Percentiles rank a stretch among this genome's conserved stretches.
These are phyloP conservation scores for Caerostris extrusa DNA, from an alignment of 1,140 invertebrate species.

Conservation along the genomic window DNA sequence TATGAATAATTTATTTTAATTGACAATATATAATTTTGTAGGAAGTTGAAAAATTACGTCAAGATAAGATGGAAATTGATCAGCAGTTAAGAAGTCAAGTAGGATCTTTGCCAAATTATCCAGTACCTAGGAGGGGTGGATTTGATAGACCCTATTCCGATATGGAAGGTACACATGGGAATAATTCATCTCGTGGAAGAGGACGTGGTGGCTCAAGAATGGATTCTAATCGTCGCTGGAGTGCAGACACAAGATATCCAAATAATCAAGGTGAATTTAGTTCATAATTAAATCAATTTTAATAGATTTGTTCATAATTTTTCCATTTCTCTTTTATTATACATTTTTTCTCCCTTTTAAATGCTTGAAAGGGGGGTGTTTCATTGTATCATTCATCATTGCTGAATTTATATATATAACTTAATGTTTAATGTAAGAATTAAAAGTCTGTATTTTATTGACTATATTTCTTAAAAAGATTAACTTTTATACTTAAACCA, in stretches of 20 bases:
- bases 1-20: no score
- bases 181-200: slow-evolving; percentile 74
- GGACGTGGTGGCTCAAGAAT: slow-evolving; percentile 80
- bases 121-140: slow-evolving; percentile 66
- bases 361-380: no score
- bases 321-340: slow-evolving; percentile 22
- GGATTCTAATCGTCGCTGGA: slow-evolving; percentile 77
- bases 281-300: background rate
- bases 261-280: slow-evolving; percentile 49
- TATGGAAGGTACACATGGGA: slow-evolving; percentile 79
- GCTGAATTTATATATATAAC: no score
- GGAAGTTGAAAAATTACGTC: slow-evolving; percentile 96
- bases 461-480: no score
- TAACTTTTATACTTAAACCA: no score
- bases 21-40: slow-evolving; percentile 80
- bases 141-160: slow-evolving; percentile 60
- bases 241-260: slow-evolving; percentile 65
- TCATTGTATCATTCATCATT: no score
- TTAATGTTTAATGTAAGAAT: no score
- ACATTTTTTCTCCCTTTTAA: background rate
- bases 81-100: slow-evolving; percentile 94
- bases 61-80: slow-evolving; percentile 97
- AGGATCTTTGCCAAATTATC: slow-evolving; percentile 81
- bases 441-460: no score
- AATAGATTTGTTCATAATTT: background rate